These are phyloP conservation scores for Drosophila fuyamai DNA, from an alignment of 1,140 invertebrate genomes.

Conservation along the genomic window DNA sequence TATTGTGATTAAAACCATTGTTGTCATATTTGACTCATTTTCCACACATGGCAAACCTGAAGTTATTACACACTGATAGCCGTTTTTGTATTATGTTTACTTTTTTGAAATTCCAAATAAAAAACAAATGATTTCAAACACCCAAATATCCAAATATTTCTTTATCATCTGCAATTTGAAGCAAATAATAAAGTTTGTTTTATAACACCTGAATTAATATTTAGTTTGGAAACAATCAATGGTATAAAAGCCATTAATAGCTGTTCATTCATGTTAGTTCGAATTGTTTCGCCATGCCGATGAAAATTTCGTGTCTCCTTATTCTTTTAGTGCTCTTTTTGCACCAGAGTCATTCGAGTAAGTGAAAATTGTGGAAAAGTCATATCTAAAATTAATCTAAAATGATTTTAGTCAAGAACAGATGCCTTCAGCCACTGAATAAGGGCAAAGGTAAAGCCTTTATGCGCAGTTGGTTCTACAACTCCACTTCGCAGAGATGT, in stretches of 20 bases:
- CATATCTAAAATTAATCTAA: not conserved
- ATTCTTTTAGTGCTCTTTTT: conserved; percentile 5
- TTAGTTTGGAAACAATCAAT: too few species aligned
- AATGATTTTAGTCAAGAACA: not conserved
- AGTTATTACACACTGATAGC: not conserved
- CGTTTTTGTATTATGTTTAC: not conserved
- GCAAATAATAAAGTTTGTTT: not conserved
- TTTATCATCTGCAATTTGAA: not conserved
- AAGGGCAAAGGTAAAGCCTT: conserved; percentile 10
- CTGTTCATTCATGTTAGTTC: not conserved
- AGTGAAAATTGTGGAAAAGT: not conserved
- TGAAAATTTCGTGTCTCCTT: conserved; percentile 2
- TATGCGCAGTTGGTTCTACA: conserved; percentile 30
- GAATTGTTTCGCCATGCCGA: conserved; percentile 9
- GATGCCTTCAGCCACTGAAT: conserved; percentile 13
- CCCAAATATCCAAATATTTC: conserved; percentile 13
- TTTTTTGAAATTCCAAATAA: conserved; percentile 1
- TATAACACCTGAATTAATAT: conserved; percentile 12
- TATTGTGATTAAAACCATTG: too few species aligned
- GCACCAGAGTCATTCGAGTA: not conserved
- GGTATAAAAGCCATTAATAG: conserved; percentile 17
- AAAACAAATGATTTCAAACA: conserved; percentile 4
- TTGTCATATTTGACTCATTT: too few species aligned
- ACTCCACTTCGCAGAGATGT: conserved; percentile 20
- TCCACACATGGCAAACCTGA: not conserved